These are phyloP conservation scores for Drosophila quinaria DNA, from an alignment of 2,888 invertebrate species.

Conservation along the genomic window DNA sequence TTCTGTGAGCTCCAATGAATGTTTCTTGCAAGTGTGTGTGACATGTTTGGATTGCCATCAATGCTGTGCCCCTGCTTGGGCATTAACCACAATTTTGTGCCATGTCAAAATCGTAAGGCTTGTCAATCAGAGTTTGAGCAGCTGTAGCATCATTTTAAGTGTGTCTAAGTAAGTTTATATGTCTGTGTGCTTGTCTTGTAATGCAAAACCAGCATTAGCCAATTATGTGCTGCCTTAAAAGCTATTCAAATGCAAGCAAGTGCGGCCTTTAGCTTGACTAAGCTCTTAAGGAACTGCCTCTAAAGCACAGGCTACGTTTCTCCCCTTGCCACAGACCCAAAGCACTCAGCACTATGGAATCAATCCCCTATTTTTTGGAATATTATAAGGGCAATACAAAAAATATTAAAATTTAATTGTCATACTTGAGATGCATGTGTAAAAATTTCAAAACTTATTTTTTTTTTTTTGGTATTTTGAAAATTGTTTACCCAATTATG, in stretches of 20 bases:
- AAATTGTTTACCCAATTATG: too few relatives aligned
- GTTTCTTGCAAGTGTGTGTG: conserved; percentile 17
- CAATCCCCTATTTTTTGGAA: too few relatives aligned
- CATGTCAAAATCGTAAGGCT: conserved; percentile 51
- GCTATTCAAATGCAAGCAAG: conserved; percentile 58
- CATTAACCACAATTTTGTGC: conserved; percentile 40
- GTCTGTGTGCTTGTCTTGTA: conserved; percentile 34
- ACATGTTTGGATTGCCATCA: conserved; percentile 45
- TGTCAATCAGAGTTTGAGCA: conserved; percentile 55
- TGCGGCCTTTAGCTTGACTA: conserved; percentile 37
- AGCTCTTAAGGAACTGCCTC: conserved; percentile 44
- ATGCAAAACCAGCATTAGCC: conserved; percentile 58
- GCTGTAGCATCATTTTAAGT: conserved; percentile 17
- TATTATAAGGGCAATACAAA: too few relatives aligned
- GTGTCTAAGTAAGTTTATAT: conserved; percentile 12
- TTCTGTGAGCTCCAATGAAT: conserved; percentile 8
- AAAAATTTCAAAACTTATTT: too few relatives aligned
- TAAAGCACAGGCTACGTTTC: not conserved
- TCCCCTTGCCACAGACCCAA: not conserved
- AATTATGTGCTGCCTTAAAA: conserved; percentile 56
- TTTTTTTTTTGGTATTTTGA: too few relatives aligned
- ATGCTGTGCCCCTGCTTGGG: conserved; percentile 47
- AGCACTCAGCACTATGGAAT: not conserved
- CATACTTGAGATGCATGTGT: too few relatives aligned
- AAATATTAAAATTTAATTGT: too few relatives aligned